These are phyloP conservation scores for Propsilocerus akamusi DNA, from an alignment of 1,140 invertebrate genomes.

Conservation along the genomic window DNA sequence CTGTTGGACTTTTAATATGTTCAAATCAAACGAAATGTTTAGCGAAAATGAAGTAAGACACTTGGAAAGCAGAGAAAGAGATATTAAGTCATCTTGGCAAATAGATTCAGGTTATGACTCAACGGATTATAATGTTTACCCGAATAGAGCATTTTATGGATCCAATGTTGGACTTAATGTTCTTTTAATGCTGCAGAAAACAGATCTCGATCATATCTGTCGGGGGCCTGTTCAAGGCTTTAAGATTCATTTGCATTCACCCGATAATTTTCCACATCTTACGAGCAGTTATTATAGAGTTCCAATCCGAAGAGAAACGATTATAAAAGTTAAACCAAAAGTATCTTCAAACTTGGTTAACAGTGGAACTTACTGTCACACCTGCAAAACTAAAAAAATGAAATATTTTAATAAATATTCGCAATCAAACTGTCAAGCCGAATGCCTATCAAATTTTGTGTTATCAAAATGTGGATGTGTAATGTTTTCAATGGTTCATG, in stretches of 20 bases:
- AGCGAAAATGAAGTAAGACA: not conserved
- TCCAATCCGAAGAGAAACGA: not conserved
- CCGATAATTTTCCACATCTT: not conserved
- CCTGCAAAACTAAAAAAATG: not conserved
- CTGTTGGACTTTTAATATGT: not conserved
- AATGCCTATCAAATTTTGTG: not conserved
- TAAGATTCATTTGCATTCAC: not conserved
- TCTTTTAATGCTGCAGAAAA: not conserved
- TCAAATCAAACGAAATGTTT: not conserved
- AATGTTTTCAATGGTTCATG: not conserved
- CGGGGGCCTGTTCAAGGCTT: not conserved
- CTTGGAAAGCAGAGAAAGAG: not conserved
- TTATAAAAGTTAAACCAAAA: not conserved
- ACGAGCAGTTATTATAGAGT: not conserved
- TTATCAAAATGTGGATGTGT: not conserved
- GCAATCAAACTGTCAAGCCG: not conserved
- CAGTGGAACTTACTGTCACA: not conserved
- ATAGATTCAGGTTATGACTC: not conserved
- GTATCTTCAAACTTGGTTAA: not conserved
- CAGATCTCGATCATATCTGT: not conserved
- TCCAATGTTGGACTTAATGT: not conserved
- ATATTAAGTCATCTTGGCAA: not conserved
- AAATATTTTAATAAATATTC: not conserved
- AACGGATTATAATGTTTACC: not conserved
- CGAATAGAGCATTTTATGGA: not conserved